These are phyloP conservation scores for Enteromius radiatus DNA, from an alignment of 2,797 vertebrate genomes.

Conservation along the genomic window DNA sequence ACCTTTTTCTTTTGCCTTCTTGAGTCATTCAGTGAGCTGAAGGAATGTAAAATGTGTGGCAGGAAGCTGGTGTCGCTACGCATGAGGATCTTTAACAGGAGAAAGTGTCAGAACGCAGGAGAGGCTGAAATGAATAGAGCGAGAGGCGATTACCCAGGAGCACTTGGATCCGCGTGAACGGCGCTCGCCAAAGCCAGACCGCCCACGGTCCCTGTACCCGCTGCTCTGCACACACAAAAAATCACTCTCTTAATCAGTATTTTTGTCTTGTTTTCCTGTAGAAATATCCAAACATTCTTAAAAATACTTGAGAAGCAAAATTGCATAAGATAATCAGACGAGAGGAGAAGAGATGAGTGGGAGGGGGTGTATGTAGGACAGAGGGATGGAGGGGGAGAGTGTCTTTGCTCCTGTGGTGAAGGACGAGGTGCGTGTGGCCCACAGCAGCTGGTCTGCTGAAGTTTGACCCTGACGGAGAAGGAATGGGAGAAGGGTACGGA, in stretches of 20 bases:
- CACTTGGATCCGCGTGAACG: slow-evolving; percentile 20
- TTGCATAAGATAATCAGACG: neutral
- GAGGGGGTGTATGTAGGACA: slow-evolving; percentile 49
- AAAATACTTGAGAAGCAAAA: slow-evolving; percentile 12
- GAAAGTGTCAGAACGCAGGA: slow-evolving; percentile 30
- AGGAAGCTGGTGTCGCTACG: slow-evolving; percentile 6
- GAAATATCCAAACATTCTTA: neutral
- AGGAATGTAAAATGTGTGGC: slow-evolving; percentile 15
- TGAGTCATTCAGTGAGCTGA: slow-evolving; percentile 1
- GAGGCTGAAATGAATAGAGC: slow-evolving; percentile 18
- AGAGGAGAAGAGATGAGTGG: neutral
- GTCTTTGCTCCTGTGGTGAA: slow-evolving; percentile 36
- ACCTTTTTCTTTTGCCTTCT: neutral
- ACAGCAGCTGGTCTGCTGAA: slow-evolving; percentile 33
- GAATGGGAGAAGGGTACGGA: neutral
- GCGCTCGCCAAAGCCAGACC: slow-evolving; percentile 43
- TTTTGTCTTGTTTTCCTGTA: neutral
- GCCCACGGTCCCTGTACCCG: slow-evolving; percentile 45
- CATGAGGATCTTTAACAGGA: slow-evolving; percentile 26
- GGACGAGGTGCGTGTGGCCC: slow-evolving; percentile 29
- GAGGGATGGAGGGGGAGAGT: slow-evolving; percentile 4
- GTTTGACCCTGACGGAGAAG: slow-evolving; percentile 20
- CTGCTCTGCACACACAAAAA: slow-evolving; percentile 3
- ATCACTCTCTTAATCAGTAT: slow-evolving; percentile 1
- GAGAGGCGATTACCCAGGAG: slow-evolving; percentile 34